Evolutionary conservation across 2,888 invertebrate species (phyloP).

Genomic region (Resseliella maxima): DNA sequence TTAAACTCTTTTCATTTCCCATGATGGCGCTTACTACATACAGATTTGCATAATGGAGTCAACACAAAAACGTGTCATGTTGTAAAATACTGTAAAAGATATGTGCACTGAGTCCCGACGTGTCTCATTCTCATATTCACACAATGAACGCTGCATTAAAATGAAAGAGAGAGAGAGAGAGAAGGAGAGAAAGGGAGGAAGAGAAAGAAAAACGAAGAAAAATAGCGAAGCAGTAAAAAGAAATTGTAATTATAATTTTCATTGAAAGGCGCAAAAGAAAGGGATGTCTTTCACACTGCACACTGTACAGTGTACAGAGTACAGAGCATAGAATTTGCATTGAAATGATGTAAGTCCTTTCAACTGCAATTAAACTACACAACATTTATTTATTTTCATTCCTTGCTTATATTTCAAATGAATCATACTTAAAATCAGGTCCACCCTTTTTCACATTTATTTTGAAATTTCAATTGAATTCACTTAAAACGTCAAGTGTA

Average conservation of each 20-base stretch:
- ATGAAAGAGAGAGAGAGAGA: background rate
- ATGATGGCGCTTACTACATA: constrained; percentile 36
- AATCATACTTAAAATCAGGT: background rate
- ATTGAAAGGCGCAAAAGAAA: constrained; percentile 22
- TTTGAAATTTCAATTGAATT: background rate
- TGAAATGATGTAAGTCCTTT: constrained; percentile 41
- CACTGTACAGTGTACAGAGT: background rate
- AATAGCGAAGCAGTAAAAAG: background rate
- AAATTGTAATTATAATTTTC: constrained; percentile 48
- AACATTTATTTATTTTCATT: constrained; percentile 28
- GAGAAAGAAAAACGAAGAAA: background rate
- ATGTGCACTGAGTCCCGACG: constrained; percentile 17
- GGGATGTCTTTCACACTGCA: constrained; percentile 14
- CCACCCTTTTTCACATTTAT: background rate
- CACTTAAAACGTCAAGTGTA: background rate
- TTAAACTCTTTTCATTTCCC: constrained; percentile 18
- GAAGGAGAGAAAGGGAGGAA: background rate
- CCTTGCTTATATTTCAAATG: background rate
- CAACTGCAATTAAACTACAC: constrained; percentile 33
- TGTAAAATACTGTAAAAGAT: constrained; percentile 50
- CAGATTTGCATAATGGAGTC: constrained; percentile 23
- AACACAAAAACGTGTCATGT: constrained; percentile 40
- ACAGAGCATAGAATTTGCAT: too few species aligned
- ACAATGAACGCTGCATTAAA: background rate
- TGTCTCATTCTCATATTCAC: background rate